Percentiles rank a stretch among this genome's conserved stretches.
Conservation (phyloP, 2,888 invertebrate genomes). For the Agrotis exclamationis region DNA sequence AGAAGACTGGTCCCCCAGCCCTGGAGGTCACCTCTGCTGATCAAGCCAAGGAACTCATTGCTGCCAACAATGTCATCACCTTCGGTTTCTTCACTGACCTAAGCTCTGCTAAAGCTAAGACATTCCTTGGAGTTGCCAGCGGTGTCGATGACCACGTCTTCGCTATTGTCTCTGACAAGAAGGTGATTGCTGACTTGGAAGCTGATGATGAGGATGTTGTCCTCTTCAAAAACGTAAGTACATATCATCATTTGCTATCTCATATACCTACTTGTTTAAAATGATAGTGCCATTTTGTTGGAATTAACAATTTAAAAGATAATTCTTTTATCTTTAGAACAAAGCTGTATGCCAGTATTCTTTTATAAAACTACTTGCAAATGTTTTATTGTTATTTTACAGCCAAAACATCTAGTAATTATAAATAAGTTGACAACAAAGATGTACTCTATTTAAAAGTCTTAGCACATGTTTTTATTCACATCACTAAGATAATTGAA, state of each 20-base stretch:
- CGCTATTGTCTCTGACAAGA: conserved; percentile 95
- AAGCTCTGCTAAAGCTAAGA: conserved; percentile 95
- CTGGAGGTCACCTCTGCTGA: conserved; percentile 94
- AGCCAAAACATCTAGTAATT: background rate
- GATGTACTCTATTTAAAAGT: conserved; percentile 7
- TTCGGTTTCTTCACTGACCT: conserved; percentile 98
- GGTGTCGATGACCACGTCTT: conserved; percentile 97
- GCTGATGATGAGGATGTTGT: conserved; percentile 95
- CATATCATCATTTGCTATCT: background rate
- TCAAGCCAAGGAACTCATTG: conserved; percentile 96
- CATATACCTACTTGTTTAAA: background rate
- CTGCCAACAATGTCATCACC: conserved; percentile 95
- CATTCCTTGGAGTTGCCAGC: conserved; percentile 95
- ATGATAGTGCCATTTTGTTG: background rate
- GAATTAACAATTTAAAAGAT: background rate
- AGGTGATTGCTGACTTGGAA: conserved; percentile 95
- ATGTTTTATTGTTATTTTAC: background rate
- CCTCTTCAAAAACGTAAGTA: conserved; percentile 97
- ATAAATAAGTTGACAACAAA: background rate
- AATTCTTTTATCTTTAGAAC: background rate
- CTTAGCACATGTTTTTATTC: conserved; percentile 12
- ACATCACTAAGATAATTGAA: conserved; percentile 2
- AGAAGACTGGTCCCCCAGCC: conserved; percentile 99
- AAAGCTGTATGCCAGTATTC: background rate
- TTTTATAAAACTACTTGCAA: background rate